phyloP scores from a whole-genome alignment of 2,888 invertebrate species.

The Pyrochroa serraticornis region DNA sequence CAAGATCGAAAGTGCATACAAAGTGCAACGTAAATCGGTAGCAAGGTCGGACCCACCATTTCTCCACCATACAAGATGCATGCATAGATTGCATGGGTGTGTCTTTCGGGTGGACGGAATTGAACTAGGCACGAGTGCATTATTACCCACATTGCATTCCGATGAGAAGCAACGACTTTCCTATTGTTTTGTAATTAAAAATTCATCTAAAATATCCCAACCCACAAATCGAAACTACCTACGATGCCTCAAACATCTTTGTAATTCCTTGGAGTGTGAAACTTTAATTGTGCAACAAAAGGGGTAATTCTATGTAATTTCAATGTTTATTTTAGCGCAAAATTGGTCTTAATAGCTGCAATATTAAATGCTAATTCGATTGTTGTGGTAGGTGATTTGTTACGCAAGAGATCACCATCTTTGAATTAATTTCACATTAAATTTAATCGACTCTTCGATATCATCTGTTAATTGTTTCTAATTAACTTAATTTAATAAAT shows the following conservation, averaged over 20 bases:
- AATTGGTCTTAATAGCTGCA: conserved; percentile 11
- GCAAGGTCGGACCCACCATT: conserved; percentile 36
- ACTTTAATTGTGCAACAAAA: conserved; percentile 10
- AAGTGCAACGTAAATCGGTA: conserved; percentile 35
- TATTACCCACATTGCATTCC: conserved; percentile 24
- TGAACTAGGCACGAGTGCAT: neutral
- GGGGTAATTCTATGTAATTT: conserved; percentile 11
- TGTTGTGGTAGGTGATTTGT: conserved; percentile 16
- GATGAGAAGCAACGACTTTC: conserved; percentile 22
- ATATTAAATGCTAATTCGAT: conserved; percentile 17
- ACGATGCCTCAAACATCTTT: neutral
- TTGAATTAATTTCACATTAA: conserved; percentile 20
- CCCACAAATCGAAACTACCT: neutral
- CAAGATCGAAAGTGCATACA: conserved; percentile 36
- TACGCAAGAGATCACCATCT: conserved; percentile 19
- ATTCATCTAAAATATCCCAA: neutral
- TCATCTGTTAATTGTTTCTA: no score
- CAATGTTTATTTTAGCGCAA: conserved; percentile 15
- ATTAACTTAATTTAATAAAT: no score
- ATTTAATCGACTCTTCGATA: no score
- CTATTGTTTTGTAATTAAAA: conserved; percentile 30
- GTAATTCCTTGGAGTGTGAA: conserved; percentile 4
- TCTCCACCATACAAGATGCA: conserved; percentile 20
- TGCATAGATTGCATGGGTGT: conserved; percentile 19
- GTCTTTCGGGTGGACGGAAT: conserved; percentile 12